Evolutionary conservation across 2,113 vertebrate genomes (phyloP), one percentile per base, ranked within the genome.

Genomic region (Pleuronectes platessa): DNA sequence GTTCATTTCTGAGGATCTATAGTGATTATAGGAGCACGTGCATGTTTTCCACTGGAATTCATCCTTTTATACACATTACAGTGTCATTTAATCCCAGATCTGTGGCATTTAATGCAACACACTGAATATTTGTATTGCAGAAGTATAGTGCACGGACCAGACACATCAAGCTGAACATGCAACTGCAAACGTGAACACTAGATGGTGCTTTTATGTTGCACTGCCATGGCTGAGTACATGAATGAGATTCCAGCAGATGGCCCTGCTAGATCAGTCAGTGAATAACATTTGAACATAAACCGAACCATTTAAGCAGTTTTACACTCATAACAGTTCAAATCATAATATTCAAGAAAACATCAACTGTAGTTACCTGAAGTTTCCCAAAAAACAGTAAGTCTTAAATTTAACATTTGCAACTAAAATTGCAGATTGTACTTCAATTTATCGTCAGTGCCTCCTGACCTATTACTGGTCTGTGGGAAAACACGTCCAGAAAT

Each of bases 141-240:
- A 37, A 5, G 1, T 42, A 45, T 5, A 61, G 12, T 70, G 24
- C 42, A 66, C 47, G 42, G 40, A 45, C 3, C 7, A 37, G 26
- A 18, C 17, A 68, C 35, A 20, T 70, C 31, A 65, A 81, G 74
- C 53, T 71, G 42, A 49, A 27, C 62, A 77, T 64, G 56, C 68
- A 76, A 26, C 53, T 71, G 70, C 67, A 74, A 62, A 76, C 24
- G 6, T 65, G 61, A 63, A 76, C 77, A 79, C 74, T 74, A 87
- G 78, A 75, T 83, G 83, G 73, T 26, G 66, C 61, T 51, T 4
- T 8, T 61, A 40, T 18, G 40, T 54, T 51, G 31, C 24, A 59
- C n/a, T 70, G 31, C 63, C 54, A 42, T 58, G 27, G 45, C 72
- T 71, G 59, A 31, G 45, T 66, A 49, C 31, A 31, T n/a, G 17